Base-by-base conservation (phyloP, 2,888 invertebrate genomes). In the Serripes groenlandicus region DNA sequence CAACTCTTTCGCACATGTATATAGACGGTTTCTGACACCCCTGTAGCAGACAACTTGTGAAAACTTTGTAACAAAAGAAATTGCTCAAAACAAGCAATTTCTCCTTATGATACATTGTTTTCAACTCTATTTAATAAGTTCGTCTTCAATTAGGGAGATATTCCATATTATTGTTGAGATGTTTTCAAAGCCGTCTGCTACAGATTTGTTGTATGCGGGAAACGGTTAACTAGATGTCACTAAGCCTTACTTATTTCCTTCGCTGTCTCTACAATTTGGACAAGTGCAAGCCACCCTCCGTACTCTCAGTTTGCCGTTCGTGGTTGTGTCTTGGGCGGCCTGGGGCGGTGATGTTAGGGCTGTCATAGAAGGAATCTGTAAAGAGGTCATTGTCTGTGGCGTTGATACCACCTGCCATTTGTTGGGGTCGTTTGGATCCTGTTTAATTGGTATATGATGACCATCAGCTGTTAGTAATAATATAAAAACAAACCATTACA, bases 201-300 rank as follows among this genome's bases (percentile, higher is more conserved):
- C n/a, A n/a, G n/a, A n/a, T n/a, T n/a, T n/a, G n/a, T n/a, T n/a
- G n/a, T n/a, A n/a, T n/a, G n/a, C n/a, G n/a, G n/a, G n/a, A n/a
- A n/a, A n/a, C n/a, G n/a, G n/a, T n/a, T n/a, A n/a, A 49, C 2
- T 49, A 2, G 49, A 2, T 5, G 1, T 49, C 21, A 15, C 11
- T 23, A 18, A n/a, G 23, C 74, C 78, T 32, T 70, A 87, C 88
- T 85, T 86, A 91, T 92, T 92, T 82, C 97, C 96, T 92, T 97
- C 97, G 4, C 97, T 97, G 92, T 98, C 98, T 70, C 97, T 97
- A 94, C 99, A 99, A 95, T 99, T 99, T 0, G 99, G 99, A 94
- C 99, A 99, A 0, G 98, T 98, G 95, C 99, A 99, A 0, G 99
- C 99, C 11, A 99, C 98, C 58, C 99, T 95, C 90, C 98, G 96